phyloP scores from a whole-genome alignment of 35 echinoderm and acorn worm genomes.

The Heliocidaris tuberculata region DNA sequence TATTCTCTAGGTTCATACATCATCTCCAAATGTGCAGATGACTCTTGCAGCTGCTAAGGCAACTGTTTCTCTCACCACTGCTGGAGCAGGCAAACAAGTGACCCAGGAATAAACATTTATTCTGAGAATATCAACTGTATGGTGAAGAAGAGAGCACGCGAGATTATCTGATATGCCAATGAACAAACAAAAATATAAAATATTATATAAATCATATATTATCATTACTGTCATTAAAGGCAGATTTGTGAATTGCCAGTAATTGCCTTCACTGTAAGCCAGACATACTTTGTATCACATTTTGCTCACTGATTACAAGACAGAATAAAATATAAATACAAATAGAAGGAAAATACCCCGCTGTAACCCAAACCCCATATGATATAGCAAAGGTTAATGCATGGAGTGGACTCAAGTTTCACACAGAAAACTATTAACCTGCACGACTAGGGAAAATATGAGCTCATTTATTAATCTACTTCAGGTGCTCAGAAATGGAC shows the following conservation, averaged over 20 bases:
- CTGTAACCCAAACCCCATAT: too few species aligned
- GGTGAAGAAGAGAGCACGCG: not conserved
- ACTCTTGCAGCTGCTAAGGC: not conserved
- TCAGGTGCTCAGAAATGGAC: not conserved
- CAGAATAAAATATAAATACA: too few species aligned
- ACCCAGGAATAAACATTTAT: not conserved
- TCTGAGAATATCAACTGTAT: not conserved
- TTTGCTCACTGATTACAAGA: not conserved
- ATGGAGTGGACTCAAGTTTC: too few species aligned
- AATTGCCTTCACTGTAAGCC: too few species aligned
- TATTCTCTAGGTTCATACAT: not conserved
- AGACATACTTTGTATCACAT: not conserved
- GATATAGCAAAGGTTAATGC: too few species aligned
- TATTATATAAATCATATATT: too few species aligned
- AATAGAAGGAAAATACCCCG: too few species aligned
- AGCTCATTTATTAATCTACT: too few species aligned
- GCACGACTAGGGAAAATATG: too few species aligned
- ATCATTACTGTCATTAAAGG: not conserved
- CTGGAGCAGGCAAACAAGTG: not conserved
- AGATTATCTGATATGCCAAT: not conserved
- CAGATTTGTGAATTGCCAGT: too few species aligned
- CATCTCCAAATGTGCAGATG: not conserved
- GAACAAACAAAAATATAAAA: not conserved
- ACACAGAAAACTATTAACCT: too few species aligned
- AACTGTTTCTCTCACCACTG: slow-evolving; percentile 8